Evolutionary conservation across 1,140 invertebrate genomes (phyloP).

Genomic region (Trichomalopsis sarcophagae): DNA sequence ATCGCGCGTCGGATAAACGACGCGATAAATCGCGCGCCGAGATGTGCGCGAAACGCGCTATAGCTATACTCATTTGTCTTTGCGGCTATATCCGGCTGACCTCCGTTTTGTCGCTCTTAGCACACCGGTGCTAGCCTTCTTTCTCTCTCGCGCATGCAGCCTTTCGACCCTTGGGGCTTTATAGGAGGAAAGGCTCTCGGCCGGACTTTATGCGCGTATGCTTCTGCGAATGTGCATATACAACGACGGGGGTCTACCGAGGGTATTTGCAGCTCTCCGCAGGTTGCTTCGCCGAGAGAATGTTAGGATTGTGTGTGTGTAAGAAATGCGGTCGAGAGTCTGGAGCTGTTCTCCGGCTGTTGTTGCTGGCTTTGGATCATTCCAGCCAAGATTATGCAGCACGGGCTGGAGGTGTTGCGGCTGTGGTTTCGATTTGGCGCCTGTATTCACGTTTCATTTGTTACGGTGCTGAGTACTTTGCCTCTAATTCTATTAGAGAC

Average conservation of each 20-base stretch:
- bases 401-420: not conserved
- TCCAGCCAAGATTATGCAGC: not conserved
- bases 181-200: not conserved
- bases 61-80: constrained; percentile 24
- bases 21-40: constrained; percentile 36
- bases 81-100: not conserved
- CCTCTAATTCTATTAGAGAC: too few species aligned
- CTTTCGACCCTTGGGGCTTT: not conserved
- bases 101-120: constrained; percentile 21
- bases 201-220: not conserved
- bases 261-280: not conserved
- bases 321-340: not conserved
- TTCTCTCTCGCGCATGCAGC: too few species aligned
- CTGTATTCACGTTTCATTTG: not conserved
- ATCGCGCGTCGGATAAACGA: constrained; percentile 30
- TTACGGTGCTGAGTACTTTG: not conserved
- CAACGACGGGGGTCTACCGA: not conserved
- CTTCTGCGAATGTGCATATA: not conserved
- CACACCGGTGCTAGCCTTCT: too few species aligned
- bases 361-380: not conserved
- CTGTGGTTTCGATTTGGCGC: not conserved
- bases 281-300: not conserved
- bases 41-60: not conserved
- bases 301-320: not conserved
- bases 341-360: not conserved